Evolutionary conservation across 2,797 vertebrate species (phyloP).

Genomic region (Thunnus albacares): DNA sequence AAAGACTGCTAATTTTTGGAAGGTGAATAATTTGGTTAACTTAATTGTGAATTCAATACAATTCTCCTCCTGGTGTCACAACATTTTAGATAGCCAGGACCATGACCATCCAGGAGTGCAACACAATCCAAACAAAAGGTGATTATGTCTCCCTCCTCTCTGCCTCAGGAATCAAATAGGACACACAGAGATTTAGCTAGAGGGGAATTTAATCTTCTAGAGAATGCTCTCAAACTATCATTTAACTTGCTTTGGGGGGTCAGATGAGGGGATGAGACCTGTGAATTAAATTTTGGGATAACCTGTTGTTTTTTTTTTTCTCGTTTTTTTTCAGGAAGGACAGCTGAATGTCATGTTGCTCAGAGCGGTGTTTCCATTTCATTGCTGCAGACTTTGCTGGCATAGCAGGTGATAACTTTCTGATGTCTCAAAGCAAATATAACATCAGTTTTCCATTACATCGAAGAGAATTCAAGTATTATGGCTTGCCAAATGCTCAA

Average conservation of each 20-base stretch:
- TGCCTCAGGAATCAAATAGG: constrained; percentile 54
- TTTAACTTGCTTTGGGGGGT: constrained; percentile 55
- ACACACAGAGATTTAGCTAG: constrained; percentile 58
- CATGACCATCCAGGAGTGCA: background rate
- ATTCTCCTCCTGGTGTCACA: background rate
- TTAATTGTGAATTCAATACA: background rate
- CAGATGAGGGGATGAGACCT: constrained; percentile 52
- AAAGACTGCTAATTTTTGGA: background rate
- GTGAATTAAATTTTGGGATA: constrained; percentile 67
- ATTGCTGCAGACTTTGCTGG: constrained; percentile 46
- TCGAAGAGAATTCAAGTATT: constrained; percentile 27
- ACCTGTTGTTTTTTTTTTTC: constrained; percentile 45
- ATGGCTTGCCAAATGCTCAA: background rate
- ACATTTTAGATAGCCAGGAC: constrained; percentile 4
- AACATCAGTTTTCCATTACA: constrained; percentile 41
- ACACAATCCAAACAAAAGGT: constrained; percentile 37
- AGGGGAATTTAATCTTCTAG: constrained; percentile 63
- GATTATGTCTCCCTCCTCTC: constrained; percentile 34
- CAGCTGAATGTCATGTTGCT: constrained; percentile 64
- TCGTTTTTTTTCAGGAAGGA: constrained; percentile 47
- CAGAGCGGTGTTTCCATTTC: constrained; percentile 41
- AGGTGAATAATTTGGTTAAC: background rate
- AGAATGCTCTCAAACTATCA: constrained; percentile 62
- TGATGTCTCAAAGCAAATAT: constrained; percentile 28
- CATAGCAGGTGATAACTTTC: constrained; percentile 37